Evolutionary conservation across 1,140 invertebrate genomes (phyloP), one percentile per base, ranked within the genome.

Genomic region (Acyrthosiphon pisum): DNA sequence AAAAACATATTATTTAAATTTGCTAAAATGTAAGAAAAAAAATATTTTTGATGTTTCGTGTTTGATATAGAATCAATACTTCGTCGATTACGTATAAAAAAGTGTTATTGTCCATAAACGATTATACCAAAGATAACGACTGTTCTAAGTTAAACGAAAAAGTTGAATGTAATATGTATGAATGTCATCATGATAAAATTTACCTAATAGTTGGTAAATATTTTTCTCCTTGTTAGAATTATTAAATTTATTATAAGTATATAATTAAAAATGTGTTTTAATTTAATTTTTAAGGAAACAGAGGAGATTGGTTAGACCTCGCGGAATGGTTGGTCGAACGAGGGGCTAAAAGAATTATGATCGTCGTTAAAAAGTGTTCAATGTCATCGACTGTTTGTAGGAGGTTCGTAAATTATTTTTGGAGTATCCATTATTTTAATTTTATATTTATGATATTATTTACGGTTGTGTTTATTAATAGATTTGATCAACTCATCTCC

Each of bases 301-400:
- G 30, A 46, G 50, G n/a, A 7, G 81, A 93, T 53, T 94, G 94
- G 94, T 26, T 94, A 26, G 94, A 94, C 30, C n/a, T 94, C 1
- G 91, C 93, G 20, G 94, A 94, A 93, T 94, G 94, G 94, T 93
- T 94, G 46, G 91, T 94, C 2, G 35, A 56, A 23, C 50, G 94
- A n/a, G 94, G 94, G 14, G 94, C 94, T 20, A 76, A 90, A 84
- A 91, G 89, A 23, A 56, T 94, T 1, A 56, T 91, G 48, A n/a
- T 94, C 23, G 37, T 50, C 20, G 35, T 93, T 4, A 93, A 91
- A 68, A 50, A 20, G 20, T 93, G 37, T 44, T 18, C n/a, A 37
- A 84, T 86, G n/a, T 53, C 91, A 37, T 41, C 91, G 6, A 9
- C 26, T 7, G 37, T 7, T 26, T 93, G 48, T 44, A 93, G 91